Evolutionary conservation across 2,113 vertebrate species (phyloP), one percentile per base, ranked within the genome.

Genomic region (Dipodomys ordii): DNA sequence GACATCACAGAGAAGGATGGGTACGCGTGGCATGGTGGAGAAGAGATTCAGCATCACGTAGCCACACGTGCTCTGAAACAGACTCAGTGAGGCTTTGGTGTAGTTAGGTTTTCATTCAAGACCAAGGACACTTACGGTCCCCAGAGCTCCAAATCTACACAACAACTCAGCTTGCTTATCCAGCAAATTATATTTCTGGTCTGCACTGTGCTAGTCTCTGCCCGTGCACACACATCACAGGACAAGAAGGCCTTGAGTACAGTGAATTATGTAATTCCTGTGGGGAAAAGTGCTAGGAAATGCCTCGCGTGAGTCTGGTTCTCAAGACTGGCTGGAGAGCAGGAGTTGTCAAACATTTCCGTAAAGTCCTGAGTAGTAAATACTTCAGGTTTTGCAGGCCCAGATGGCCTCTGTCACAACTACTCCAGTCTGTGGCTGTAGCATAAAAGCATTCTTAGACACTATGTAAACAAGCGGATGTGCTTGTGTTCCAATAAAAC

Each of bases 321-420:
- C 35, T 46, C 13, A 60, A 0, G 2, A 35, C 20, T 83, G 32
- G 67, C 81, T 67, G 80, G 72, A 64, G 22, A 87, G 39, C 39
- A 76, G 10, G 27, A 27, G 20, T 32, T 93, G 68, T 64, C 32
- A 72, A 46, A 68, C 28, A 69, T 77, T 78, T 93, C 57, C 76
- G 5, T 27, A 53, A 82, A 88, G 73, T 44, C 23, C 39, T 68
- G 57, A 25, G n/a, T 28, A 57, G 28, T 69, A 95, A 88, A 88
- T 68, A 83, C 49, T 87, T 72, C 35, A 39, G 25, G 67, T 65
- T 83, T 87, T 72, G 60, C 7, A 74, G 44, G 35, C 13, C 57
- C 77, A 90, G 44, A 68, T 57, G 76, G 71, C 91, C 60, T 90
- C 68, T 86, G 79, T 62, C 19, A 88, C 13, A 71, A 20, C 53